These are phyloP conservation scores for Arctia plantaginis DNA, from an alignment of 2,888 invertebrate genomes.

Conservation along the genomic window DNA sequence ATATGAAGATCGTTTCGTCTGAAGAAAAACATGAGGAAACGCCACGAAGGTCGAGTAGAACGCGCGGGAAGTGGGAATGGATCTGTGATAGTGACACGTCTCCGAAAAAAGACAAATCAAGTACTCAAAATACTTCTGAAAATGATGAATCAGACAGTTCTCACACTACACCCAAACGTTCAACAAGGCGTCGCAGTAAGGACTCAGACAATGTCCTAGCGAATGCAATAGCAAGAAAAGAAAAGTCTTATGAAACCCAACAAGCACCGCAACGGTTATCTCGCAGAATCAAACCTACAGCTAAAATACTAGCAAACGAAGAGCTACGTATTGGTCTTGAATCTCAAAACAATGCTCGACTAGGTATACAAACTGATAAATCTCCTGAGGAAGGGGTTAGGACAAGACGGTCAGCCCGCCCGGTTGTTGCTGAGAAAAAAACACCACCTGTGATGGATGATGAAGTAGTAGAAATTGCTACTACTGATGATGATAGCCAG, in stretches of 20 bases:
- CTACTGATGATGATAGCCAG: slow-evolving; percentile 56
- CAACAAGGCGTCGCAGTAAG: slow-evolving; percentile 88
- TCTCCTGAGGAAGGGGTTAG: slow-evolving; percentile 74
- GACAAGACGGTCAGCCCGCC: slow-evolving; percentile 70
- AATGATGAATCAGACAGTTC: slow-evolving; percentile 76
- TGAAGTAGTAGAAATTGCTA: slow-evolving; percentile 54
- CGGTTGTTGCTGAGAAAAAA: slow-evolving; percentile 45
- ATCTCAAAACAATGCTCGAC: slow-evolving; percentile 85
- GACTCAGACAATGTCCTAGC: slow-evolving; percentile 89
- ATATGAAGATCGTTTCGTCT: slow-evolving; percentile 83
- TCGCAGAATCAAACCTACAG: slow-evolving; percentile 89
- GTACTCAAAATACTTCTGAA: slow-evolving; percentile 68
- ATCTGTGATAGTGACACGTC: slow-evolving; percentile 70
- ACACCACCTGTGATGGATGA: slow-evolving; percentile 40
- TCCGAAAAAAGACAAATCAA: slow-evolving; percentile 66
- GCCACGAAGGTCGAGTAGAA: slow-evolving; percentile 72
- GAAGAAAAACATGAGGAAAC: slow-evolving; percentile 79
- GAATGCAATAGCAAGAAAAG: slow-evolving; percentile 90
- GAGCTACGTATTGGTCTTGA: slow-evolving; percentile 87
- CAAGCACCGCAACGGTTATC: slow-evolving; percentile 70
- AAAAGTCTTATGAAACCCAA: slow-evolving; percentile 87
- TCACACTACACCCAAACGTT: slow-evolving; percentile 85
- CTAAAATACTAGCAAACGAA: slow-evolving; percentile 89
- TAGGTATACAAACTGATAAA: slow-evolving; percentile 75
- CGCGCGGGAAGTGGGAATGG: slow-evolving; percentile 76